Evolutionary conservation across 2,797 vertebrate genomes (phyloP), one percentile per base, ranked within the genome.

Genomic region (Melanotaenia parkinsoni): DNA sequence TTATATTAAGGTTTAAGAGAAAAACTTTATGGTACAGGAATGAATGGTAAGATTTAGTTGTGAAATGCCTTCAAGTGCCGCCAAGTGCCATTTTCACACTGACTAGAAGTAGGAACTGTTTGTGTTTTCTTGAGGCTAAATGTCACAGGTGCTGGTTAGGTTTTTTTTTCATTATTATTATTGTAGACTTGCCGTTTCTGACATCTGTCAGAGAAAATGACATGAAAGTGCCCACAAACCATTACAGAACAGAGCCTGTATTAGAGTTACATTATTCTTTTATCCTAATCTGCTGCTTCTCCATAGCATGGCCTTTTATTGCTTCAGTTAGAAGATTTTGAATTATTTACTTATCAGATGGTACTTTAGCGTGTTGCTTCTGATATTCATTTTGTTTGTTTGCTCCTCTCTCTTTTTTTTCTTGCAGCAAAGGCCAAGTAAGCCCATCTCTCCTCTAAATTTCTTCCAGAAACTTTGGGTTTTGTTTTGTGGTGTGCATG

Each of bases 401-500:
- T 88, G 63, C 84, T 63, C 68, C 69, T 84, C 76, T 89, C 69
- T 91, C 66, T 64, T 82, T 77, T 76, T 80, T 78, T 72, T 74
- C 88, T 91, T 84, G 63, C 90, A 95, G 95, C 90, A 58, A 93
- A 75, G 83, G 82, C 64, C 78, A 72, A 90, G 77, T 95, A 92
- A 91, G 79, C 86, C 86, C 74, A 51, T 70, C 78, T 86, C 78
- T 75, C 47, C 85, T 92, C 80, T 85, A 79, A 90, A 86, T 84
- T 82, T 85, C 89, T 83, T 76, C 80, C 89, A 87, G 90, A 88
- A 87, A 63, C 77, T 82, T 90, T 87, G 86, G 33, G 87, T 87
- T 93, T 92, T 89, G 74, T 87, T 92, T 93, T 92, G 86, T 93
- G 90, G 93, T 94, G 89, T 94, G 93, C 89, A 90, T 94, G 92